Evolutionary conservation across 2,888 invertebrate genomes (phyloP), one percentile per base, ranked within the genome.

Genomic region (Andrena marginata): DNA sequence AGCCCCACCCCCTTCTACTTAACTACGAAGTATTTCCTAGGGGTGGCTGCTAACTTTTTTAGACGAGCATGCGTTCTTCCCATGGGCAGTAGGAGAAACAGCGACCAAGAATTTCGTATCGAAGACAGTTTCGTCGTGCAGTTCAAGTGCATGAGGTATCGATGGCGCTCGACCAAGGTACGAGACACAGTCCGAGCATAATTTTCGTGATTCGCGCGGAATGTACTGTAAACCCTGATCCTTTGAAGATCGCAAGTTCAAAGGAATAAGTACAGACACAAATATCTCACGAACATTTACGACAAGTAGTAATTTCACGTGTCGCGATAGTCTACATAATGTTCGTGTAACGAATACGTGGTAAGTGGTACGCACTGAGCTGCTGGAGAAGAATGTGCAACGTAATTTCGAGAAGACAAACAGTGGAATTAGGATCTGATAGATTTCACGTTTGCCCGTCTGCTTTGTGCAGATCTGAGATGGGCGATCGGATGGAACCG

Each of bases 401-500:
- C 42, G 42, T 4, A 16, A 16, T 4, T 16, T 42, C 16, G 1
- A 16, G 42, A 16, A 5, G 42, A 42, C 16, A 42, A 4, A 4
- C 16, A 42, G 42, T 42, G 13, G 42, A 42, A 42, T 42, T 42
- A 42, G 42, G 5, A 16, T 42, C 16, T 42, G 4, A 16, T 42
- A 16, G 13, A 1, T 42, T n/a, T 20, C 51, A 20, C 20, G 4
- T 20, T 54, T 7, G 7, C 20, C 8, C 51, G 51, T 20, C 20
- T 54, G 6, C 6, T 20, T 20, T 54, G 51, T 6, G 7, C 42
- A 62, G 68, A 68, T 54, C n/a, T 68, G 23, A 54, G 2, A 5
- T 23, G 35, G 33, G 68, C 68, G 7, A 23, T 68, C 16, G 68
- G 68, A 54, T 68, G 68, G 68, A 68, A 68, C 20, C 68, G 68